These are phyloP conservation scores for Peromyscus nudipes DNA, from an alignment of 2,797 vertebrate species.

Conservation along the genomic window DNA sequence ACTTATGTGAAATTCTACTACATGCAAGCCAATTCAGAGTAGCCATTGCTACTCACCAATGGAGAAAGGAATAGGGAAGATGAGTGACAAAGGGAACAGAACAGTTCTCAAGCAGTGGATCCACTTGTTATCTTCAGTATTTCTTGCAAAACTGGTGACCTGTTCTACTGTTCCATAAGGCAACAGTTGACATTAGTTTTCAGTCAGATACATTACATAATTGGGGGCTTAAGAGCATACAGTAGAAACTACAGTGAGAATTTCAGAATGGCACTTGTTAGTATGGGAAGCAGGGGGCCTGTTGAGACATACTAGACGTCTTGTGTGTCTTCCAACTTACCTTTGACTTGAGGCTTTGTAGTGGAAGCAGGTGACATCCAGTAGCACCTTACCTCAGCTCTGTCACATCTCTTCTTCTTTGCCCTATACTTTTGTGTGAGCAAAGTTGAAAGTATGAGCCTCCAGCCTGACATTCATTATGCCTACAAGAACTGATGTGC, in stretches of 20 bases:
- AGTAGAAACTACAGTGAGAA: neutral
- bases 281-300: neutral
- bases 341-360: neutral
- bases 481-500: neutral
- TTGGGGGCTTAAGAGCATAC: neutral
- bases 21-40: neutral
- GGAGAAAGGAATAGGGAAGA: neutral
- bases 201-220: neutral
- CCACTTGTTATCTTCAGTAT: neutral
- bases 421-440: rapidly evolving
- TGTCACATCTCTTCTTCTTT: too few species aligned
- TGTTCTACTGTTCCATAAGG: neutral
- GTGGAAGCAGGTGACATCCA: neutral
- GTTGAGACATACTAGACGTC: neutral
- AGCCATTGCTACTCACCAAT: neutral
- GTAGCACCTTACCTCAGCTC: neutral
- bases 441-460: neutral
- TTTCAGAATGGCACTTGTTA: neutral
- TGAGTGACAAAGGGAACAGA: neutral
- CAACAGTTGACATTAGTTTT: neutral
- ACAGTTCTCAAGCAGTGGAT: rapidly evolving
- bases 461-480: too few species aligned
- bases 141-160: neutral
- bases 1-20: neutral
- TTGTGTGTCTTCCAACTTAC: neutral